phyloP scores from a whole-genome alignment of 2,797 vertebrate genomes.

The Cynodonichthys magdalenae region DNA sequence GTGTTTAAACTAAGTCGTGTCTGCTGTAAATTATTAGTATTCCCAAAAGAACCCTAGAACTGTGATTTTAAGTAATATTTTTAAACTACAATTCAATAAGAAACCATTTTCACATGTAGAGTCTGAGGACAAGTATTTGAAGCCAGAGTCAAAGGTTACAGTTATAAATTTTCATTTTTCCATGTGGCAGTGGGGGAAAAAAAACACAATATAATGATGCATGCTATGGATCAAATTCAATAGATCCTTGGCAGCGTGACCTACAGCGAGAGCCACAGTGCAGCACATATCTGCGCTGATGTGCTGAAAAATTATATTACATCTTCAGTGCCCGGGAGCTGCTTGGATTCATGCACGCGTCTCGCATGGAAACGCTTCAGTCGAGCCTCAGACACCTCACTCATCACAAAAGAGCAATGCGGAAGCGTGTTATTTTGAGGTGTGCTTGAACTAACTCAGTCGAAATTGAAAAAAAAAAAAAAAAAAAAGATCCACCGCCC shows the following conservation, averaged over 20 bases:
- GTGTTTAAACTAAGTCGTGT: constrained; percentile 20
- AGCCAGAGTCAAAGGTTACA: constrained; percentile 17
- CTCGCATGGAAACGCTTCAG: constrained; percentile 33
- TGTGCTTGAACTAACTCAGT: constrained; percentile 49
- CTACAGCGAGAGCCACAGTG: constrained; percentile 21
- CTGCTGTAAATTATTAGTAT: constrained; percentile 5
- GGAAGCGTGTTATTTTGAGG: constrained; percentile 47
- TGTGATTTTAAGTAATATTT: constrained; percentile 1
- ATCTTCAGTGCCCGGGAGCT: constrained; percentile 47
- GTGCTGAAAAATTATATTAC: constrained; percentile 47
- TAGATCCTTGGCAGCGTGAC: constrained; percentile 37
- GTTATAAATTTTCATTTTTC: constrained; percentile 25
- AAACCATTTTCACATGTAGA: constrained; percentile 6
- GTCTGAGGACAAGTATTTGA: constrained; percentile 11
- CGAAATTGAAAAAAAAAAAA: constrained; percentile 29
- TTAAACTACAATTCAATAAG: constrained; percentile 2
- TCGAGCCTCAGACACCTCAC: constrained; percentile 31
- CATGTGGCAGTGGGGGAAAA: background rate
- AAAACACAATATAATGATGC: constrained; percentile 23
- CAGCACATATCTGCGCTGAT: constrained; percentile 18
- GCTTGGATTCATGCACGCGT: constrained; percentile 22
- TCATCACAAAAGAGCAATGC: constrained; percentile 48
- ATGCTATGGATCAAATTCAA: constrained; percentile 30
- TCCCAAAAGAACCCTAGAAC: background rate
- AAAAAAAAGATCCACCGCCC: constrained; percentile 1